These are phyloP conservation scores for Phrynosoma platyrhinos DNA, from an alignment of 2,113 vertebrate species.

Conservation along the genomic window DNA sequence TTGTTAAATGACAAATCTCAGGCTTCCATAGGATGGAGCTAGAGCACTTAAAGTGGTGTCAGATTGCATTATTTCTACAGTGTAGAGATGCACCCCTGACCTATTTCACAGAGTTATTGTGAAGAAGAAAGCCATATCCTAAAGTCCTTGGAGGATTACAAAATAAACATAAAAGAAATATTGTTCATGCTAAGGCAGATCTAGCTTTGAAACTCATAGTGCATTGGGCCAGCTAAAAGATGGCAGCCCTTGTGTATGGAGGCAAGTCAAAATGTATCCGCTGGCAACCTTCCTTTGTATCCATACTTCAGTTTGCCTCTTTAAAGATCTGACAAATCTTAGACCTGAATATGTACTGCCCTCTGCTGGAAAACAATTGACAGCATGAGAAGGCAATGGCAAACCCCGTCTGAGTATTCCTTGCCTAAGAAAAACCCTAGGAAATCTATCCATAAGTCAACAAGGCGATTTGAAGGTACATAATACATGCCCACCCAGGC, in stretches of 20 bases:
- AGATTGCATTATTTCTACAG: too few species aligned
- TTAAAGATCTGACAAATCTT: not conserved
- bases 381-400: too few species aligned
- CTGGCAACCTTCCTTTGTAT: not conserved
- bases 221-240: not conserved
- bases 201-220: not conserved
- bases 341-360: conserved; percentile 1
- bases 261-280: not conserved
- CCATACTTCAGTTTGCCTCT: too few species aligned
- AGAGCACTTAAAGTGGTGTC: too few species aligned
- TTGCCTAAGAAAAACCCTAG: not conserved
- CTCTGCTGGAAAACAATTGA: not conserved
- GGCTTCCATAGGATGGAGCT: too few species aligned
- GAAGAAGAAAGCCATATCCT: too few species aligned
- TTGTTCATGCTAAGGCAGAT: not conserved
- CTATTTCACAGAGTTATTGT: too few species aligned
- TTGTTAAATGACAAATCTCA: too few species aligned
- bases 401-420: not conserved
- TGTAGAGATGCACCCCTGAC: too few species aligned
- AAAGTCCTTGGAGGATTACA: not conserved
- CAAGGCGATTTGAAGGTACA: too few species aligned
- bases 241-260: not conserved
- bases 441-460: too few species aligned
- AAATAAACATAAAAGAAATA: not conserved
- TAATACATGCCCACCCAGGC: too few species aligned